Base-by-base conservation (phyloP, 2,888 invertebrate genomes). In the Netelia melanura region DNA sequence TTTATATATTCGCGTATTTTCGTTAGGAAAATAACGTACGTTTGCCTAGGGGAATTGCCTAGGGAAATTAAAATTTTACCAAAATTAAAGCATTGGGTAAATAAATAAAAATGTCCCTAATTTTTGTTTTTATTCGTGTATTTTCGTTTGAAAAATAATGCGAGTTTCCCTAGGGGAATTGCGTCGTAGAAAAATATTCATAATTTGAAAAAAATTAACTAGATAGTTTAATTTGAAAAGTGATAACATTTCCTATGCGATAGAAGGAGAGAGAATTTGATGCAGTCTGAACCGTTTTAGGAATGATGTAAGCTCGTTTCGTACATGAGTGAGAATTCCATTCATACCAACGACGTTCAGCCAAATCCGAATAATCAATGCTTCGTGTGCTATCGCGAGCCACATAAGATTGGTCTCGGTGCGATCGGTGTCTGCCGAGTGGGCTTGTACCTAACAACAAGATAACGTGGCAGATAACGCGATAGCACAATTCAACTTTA, bases 401-500 rank as follows among this genome's bases (percentile, higher is more conserved):
- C 6, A 48, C 2, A 14, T 48, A 14, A 48, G 3, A 10, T 14
- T 48, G 48, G 48, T 48, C 11, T 3, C 48, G 2, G 48, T 48
- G 1, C 10, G 48, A 48, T 3, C 8, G 14, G 0, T 3, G 11
- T 48, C 48, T 14, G 14, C 14, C 10, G 14, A 48, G 48, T 3
- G 14, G 14, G 8, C 14, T 48, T 1, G 2, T 14, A 48, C 11
- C 14, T 3, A 48, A 48, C 71, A 71, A 58, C 58, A 58, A 71
- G 58, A 71, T 71, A 71, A 71, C 58, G 58, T 14, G 5, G 3
- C 14, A 30, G 71, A 71, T 71, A 71, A 44, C n/a, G 44, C 17
- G 5, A 48, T 48, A 48, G 48, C 11, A 11, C 11, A 3, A 14
- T 48, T 2, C 14, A 8, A 48, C 14, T 11, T 48, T 3, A 48